Evolutionary conservation across 2,797 vertebrate species (phyloP), one percentile per base, ranked within the genome.

Genomic region (Tragelaphus eurycerus): DNA sequence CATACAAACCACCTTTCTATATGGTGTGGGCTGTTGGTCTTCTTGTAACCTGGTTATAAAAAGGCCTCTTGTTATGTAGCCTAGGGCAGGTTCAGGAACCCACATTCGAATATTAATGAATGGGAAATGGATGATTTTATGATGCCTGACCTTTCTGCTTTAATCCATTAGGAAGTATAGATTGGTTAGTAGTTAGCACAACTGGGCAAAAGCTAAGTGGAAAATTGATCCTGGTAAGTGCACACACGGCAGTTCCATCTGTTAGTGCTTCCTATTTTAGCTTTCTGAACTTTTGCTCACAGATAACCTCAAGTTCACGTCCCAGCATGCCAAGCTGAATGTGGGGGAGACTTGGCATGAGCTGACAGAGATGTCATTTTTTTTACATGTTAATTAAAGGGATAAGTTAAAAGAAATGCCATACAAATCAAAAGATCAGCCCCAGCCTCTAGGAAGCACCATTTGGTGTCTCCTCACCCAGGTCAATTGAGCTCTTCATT

Each of bases 151-250:
- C 97, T 98, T 98, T 98, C 95, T 13, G 89, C 88, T 98, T 98
- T 97, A 97, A 98, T 98, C 98, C 98, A 99, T 99, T 98, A 98
- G 97, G 96, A 95, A 95, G 52, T 98, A 98, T 98, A 97, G 98
- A 98, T 98, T 99, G 97, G 97, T 98, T 93, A 93, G 97, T 97
- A 98, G 98, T 98, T 98, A 98, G 98, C 78, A 97, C 97, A 98
- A 98, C 96, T 98, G 98, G 97, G 91, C 97, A 98, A 98, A 98
- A 96, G 97, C 98, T 98, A 98, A 98, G 98, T 98, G 98, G 98
- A 98, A 98, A 98, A 99, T 99, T 98, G 99, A 99, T 99, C 98
- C 96, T 95, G 50, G 96, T 98, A 98, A 99, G 98, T 98, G 98
- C 97, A 97, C 54, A 14, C 97, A 93, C 90, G 95, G 98, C 97